A percentile compares a stretch with the other conserved stretches of the same genome.
Conservation (phyloP, 2,888 invertebrate species). For the Acrobasis repandana region DNA sequence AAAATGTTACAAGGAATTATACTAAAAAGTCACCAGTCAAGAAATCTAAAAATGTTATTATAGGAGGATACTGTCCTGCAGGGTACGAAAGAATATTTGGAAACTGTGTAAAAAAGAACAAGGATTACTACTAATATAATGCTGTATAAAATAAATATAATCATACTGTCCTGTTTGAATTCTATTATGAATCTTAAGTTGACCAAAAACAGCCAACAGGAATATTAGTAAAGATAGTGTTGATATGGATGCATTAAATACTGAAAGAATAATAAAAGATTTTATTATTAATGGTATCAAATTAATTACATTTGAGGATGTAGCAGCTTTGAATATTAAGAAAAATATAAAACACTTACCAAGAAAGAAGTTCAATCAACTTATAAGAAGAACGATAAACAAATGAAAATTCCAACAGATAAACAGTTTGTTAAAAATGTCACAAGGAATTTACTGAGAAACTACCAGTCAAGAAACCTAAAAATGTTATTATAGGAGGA, state of each 20-base stretch:
- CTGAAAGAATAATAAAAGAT: background rate
- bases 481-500: slow-evolving; percentile 4
- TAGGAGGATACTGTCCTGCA: slow-evolving; percentile 1
- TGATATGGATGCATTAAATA: background rate
- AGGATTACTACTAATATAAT: background rate
- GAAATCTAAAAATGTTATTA: slow-evolving; percentile 2
- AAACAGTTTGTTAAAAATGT: background rate
- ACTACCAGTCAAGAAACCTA: background rate
- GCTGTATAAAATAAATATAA: background rate
- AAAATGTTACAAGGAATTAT: background rate
- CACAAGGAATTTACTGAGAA: background rate
- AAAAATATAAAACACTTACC: background rate
- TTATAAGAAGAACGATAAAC: background rate
- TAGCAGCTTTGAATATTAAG: background rate
- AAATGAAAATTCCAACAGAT: background rate
- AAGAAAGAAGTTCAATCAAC: background rate
- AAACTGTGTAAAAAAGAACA: slow-evolving; percentile 4
- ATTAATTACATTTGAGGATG: background rate
- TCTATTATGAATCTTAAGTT: background rate
- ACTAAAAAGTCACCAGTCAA: background rate
- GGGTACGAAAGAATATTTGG: slow-evolving; percentile 10
- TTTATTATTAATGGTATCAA: background rate
- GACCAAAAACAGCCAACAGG: background rate
- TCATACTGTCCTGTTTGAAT: background rate
- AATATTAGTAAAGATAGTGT: background rate